These are phyloP conservation scores for Caenorhabditis sinica DNA, from an alignment of 2,888 invertebrate species.

Conservation along the genomic window DNA sequence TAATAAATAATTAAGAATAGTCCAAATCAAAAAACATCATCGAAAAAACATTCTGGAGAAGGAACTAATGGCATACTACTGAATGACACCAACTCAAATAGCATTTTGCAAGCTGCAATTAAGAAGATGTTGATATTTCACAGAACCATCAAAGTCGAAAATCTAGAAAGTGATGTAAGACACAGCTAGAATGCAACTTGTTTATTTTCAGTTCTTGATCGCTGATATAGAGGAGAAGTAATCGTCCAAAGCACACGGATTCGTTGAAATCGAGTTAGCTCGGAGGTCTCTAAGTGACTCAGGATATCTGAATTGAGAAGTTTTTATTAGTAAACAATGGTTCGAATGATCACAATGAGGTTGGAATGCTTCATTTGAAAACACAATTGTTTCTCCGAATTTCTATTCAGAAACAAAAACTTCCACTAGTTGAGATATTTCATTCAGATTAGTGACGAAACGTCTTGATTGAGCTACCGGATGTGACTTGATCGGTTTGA, in stretches of 20 bases:
- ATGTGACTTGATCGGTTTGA: too few species aligned
- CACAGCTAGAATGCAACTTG: slow-evolving; percentile 1
- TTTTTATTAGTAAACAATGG: not conserved
- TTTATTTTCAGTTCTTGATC: slow-evolving; percentile 20
- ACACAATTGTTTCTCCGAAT: too few species aligned
- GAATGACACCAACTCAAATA: not conserved
- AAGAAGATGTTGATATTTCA: not conserved
- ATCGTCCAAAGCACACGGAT: not conserved
- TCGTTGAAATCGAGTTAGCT: slow-evolving; percentile 9
- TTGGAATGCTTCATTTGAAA: too few species aligned
- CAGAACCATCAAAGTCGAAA: not conserved
- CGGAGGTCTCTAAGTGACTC: slow-evolving; percentile 13
- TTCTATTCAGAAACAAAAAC: too few species aligned
- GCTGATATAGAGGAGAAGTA: not conserved
- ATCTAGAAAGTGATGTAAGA: slow-evolving; percentile 11
- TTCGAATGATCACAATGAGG: too few species aligned
- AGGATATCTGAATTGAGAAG: not conserved
- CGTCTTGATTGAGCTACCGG: too few species aligned
- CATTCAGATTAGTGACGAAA: too few species aligned
- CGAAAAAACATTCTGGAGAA: not conserved
- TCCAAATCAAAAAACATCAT: not conserved
- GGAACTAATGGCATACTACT: not conserved
- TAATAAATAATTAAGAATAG: too few species aligned
- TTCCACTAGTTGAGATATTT: too few species aligned
- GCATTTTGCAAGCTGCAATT: not conserved